phyloP scores from a whole-genome alignment of 1,140 invertebrate species.

The Nautilus pompilius region DNA sequence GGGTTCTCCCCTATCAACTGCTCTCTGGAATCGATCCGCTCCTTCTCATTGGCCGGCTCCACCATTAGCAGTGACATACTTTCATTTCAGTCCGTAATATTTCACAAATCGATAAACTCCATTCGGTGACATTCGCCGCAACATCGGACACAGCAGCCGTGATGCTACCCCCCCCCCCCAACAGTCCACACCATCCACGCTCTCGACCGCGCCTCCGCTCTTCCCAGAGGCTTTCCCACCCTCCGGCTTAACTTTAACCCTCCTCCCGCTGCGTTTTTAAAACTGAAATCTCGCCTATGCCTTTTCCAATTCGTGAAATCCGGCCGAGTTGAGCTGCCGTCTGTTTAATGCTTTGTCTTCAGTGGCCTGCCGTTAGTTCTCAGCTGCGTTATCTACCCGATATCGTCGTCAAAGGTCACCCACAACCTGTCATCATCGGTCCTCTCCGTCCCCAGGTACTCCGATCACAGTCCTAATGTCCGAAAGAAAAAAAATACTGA shows the following conservation, averaged over 20 bases:
- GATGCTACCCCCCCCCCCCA: neutral
- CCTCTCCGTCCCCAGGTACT: too few species aligned
- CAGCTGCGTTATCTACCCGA: too few species aligned
- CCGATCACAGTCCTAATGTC: too few species aligned
- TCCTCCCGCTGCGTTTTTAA: too few species aligned
- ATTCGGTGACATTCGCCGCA: neutral
- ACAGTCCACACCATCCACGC: neutral
- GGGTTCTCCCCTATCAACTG: conserved; percentile 20
- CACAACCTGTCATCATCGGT: neutral
- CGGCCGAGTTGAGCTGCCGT: too few species aligned
- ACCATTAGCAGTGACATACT: conserved; percentile 39
- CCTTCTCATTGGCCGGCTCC: conserved; percentile 32
- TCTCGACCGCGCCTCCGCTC: neutral
- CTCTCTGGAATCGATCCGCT: conserved; percentile 45
- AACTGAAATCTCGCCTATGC: too few species aligned
- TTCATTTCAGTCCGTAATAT: neutral
- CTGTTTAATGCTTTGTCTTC: too few species aligned
- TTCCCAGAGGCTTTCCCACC: neutral
- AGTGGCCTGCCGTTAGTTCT: too few species aligned
- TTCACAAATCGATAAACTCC: too few species aligned
- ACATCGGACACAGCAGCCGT: neutral
- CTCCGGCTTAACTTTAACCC: neutral
- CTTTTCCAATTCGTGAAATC: too few species aligned
- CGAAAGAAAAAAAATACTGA: too few species aligned
- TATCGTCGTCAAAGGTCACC: too few species aligned